These are phyloP conservation scores for Drosophila takahashii DNA, from an alignment of 1,140 invertebrate genomes.

Conservation along the genomic window DNA sequence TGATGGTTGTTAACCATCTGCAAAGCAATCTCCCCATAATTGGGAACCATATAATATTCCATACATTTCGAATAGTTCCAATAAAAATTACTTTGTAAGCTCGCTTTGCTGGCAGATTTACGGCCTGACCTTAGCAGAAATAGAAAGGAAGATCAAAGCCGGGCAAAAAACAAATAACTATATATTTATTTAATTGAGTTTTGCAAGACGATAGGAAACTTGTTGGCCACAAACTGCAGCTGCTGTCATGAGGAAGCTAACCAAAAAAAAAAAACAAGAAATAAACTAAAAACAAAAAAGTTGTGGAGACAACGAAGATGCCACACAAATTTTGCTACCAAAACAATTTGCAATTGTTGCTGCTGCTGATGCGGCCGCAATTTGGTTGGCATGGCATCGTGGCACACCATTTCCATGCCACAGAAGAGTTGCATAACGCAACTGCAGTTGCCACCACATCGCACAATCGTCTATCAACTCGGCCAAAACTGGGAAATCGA, in stretches of 20 bases:
- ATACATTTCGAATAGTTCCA: background rate
- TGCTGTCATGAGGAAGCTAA: constrained; percentile 26
- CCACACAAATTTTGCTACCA: constrained; percentile 65
- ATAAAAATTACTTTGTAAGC: background rate
- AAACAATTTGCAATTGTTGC: constrained; percentile 79
- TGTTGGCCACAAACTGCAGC: constrained; percentile 36
- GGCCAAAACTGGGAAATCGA: background rate
- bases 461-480: constrained; percentile 36
- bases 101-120: constrained; percentile 17
- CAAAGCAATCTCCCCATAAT: background rate
- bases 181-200: constrained; percentile 59
- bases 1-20: background rate
- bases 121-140: constrained; percentile 43
- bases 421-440: constrained; percentile 56
- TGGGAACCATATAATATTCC: background rate
- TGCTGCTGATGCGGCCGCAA: constrained; percentile 61
- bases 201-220: constrained; percentile 49
- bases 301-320: constrained; percentile 19
- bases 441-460: constrained; percentile 30
- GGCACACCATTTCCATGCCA: constrained; percentile 63
- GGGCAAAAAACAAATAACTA: constrained; percentile 9
- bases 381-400: constrained; percentile 61
- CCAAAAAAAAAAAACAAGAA: constrained; percentile 7
- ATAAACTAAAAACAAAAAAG: background rate
- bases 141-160: constrained; percentile 45